Evolutionary conservation across 2,113 vertebrate genomes (phyloP), one percentile per base, ranked within the genome.

Genomic region (Typhlomys cinereus): DNA sequence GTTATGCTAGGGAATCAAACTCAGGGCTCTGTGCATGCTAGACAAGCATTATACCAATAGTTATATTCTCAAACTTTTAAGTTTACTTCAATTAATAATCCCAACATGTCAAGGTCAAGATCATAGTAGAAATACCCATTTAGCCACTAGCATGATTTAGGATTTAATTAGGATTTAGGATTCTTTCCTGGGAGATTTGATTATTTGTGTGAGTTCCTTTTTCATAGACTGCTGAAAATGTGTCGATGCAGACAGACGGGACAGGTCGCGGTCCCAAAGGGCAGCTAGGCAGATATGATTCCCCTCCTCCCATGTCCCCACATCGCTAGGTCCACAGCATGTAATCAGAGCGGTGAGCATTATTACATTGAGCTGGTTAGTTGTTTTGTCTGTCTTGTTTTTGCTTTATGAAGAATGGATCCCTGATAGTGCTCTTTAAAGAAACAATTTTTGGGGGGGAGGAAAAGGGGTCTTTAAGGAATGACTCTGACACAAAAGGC

Each of bases 361-460:
- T 31, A 29, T 11, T n/a, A 31, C 70, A 17, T 50, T 57, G 48
- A n/a, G 73, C 39, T 83, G 59, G 81, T 29, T 83, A 27, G 18
- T 64, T 17, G 44, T 66, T 85, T 95, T 57, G 29, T 86, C 76
- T 69, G 44, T 92, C 41, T 48, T n/a, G 4, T 36, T 84, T 95
- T 91, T 91, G 31, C 80, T 88, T 87, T 73, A 48, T 62, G 86
- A n/a, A 88, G 41, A 94, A 83, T 67, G 46, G 52, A 84, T 67
- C 64, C 39, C 23, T 61, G 66, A 50, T 94, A 90, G 52, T 71
- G 62, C 36, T 34, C 79, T 74, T 82, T 57, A 48, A 14, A 75
- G 70, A 48, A 90, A 62, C 25, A 66, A 34, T 86, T 48, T 48
- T 82, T 39, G 29, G 83, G 52, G n/a, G n/a, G n/a, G n/a, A n/a